Conservation (phyloP, 2,888 invertebrate species). For the Invenusta paracnida region DNA sequence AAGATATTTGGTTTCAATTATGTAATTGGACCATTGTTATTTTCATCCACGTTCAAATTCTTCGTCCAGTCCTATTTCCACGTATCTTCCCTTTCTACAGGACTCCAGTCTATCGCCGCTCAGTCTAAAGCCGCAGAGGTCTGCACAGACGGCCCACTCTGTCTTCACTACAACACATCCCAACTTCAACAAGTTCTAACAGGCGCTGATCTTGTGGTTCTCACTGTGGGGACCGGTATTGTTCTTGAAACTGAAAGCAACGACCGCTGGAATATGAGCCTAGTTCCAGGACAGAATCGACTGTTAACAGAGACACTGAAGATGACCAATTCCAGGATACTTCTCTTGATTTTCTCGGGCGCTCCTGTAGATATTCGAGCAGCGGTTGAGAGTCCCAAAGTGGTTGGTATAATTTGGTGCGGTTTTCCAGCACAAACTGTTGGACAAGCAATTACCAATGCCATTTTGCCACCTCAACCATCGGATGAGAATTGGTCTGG, state of each 20-base stretch:
- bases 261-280: not conserved
- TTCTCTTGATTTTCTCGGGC: conserved; percentile 53
- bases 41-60: no score
- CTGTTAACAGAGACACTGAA: not conserved
- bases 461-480: conserved; percentile 46
- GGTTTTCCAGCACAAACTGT: conserved; percentile 56
- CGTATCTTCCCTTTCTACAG: no score
- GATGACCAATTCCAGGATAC: conserved; percentile 45
- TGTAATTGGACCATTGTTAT: no score
- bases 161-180: not conserved
- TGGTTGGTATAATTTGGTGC: conserved; percentile 52
- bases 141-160: conserved; percentile 30
- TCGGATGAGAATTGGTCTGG: not conserved
- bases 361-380: conserved; percentile 55
- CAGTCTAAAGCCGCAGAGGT: not conserved
- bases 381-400: conserved; percentile 46
- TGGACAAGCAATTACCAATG: conserved; percentile 51
- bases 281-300: not conserved
- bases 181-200: not conserved
- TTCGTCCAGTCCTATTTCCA: no score
- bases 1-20: no score
- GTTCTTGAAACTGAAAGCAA: conserved; percentile 9
- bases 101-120: no score
- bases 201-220: not conserved
- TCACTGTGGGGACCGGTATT: conserved; percentile 20